Conservation (phyloP, 2,113 vertebrate genomes). For the Xenotilapia flavipinnis region DNA sequence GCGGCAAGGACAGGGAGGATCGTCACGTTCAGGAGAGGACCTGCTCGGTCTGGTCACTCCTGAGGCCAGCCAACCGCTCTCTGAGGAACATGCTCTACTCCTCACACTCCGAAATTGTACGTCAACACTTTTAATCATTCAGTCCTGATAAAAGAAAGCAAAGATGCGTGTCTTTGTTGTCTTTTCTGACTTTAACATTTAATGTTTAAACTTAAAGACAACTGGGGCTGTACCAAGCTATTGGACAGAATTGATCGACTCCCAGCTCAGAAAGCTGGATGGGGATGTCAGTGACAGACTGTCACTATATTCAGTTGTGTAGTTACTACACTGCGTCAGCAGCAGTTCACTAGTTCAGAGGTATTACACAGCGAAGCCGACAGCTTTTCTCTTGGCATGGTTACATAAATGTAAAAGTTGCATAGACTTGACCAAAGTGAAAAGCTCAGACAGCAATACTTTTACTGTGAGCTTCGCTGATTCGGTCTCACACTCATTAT, state of each 20-base stretch:
- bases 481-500: fast-evolving
- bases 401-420: background rate
- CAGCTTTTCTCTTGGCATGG: background rate
- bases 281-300: background rate
- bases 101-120: constrained; percentile 90
- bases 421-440: background rate
- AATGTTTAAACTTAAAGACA: background rate
- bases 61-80: constrained; percentile 88
- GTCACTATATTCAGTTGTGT: background rate
- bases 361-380: background rate
- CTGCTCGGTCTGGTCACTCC: constrained; percentile 94
- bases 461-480: background rate
- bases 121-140: background rate
- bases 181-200: background rate
- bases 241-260: background rate
- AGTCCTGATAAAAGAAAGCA: background rate
- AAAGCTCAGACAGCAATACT: background rate
- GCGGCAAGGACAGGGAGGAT: constrained; percentile 91
- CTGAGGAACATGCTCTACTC: constrained; percentile 97
- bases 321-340: background rate
- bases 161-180: background rate
- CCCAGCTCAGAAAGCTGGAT: background rate
- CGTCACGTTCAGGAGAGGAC: constrained; percentile 89
- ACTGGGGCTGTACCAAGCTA: background rate
- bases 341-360: background rate